These are phyloP conservation scores for Neoascia interrupta DNA, from an alignment of 2,888 invertebrate genomes.

Conservation along the genomic window DNA sequence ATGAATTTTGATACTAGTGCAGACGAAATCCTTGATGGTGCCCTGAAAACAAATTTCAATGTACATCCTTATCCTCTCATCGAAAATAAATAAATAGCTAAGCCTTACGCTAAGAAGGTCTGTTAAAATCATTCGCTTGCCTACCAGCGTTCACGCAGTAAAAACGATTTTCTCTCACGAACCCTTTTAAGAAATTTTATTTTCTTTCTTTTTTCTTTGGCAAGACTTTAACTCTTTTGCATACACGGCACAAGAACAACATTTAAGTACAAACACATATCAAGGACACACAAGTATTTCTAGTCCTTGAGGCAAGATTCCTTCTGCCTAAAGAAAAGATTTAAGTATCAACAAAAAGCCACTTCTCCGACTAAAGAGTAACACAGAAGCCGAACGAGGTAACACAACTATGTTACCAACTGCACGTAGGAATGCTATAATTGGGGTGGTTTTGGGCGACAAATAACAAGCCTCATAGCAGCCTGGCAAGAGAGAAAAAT, in stretches of 20 bases:
- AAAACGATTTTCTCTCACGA: too few relatives aligned
- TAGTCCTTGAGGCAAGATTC: constrained; percentile 10
- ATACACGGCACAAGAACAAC: not conserved
- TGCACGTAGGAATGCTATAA: not conserved
- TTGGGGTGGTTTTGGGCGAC: not conserved
- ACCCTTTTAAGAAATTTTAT: too few relatives aligned
- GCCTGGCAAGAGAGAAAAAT: too few relatives aligned
- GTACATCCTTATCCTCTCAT: too few relatives aligned
- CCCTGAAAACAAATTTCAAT: too few relatives aligned
- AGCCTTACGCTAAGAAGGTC: too few relatives aligned
- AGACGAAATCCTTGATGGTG: too few relatives aligned
- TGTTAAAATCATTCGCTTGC: too few relatives aligned
- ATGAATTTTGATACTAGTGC: too few relatives aligned
- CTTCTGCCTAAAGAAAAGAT: not conserved
- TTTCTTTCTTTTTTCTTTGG: not conserved
- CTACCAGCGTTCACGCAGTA: too few relatives aligned
- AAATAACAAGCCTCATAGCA: constrained; percentile 45
- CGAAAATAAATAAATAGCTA: too few relatives aligned
- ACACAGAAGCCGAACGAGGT: constrained; percentile 3
- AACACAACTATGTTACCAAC: constrained; percentile 32
- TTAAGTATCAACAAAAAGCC: constrained; percentile 22
- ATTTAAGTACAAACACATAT: constrained; percentile 13
- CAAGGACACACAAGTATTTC: constrained; percentile 35
- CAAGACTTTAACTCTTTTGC: constrained; percentile 8
- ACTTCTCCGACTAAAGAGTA: constrained; percentile 27